These are phyloP conservation scores for Stenurella melanura DNA, from an alignment of 2,888 invertebrate species.

Conservation along the genomic window DNA sequence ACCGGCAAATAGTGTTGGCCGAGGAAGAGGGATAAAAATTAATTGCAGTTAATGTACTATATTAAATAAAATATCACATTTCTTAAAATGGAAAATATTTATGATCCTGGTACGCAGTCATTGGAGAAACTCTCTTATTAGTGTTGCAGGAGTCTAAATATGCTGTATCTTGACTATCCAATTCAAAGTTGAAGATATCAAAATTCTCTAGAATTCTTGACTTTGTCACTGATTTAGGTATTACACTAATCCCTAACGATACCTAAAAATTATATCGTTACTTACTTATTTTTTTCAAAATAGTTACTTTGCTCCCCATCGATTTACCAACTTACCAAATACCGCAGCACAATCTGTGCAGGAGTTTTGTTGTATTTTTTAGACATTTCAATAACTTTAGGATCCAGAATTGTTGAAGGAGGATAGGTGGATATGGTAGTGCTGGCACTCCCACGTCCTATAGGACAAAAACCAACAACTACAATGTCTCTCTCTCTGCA, in stretches of 20 bases:
- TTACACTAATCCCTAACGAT: conserved; percentile 74
- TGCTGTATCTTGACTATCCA: conserved; percentile 80
- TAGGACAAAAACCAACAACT: conserved; percentile 84
- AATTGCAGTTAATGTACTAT: not conserved
- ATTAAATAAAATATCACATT: not conserved
- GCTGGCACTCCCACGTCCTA: conserved; percentile 78
- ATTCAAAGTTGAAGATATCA: conserved; percentile 84
- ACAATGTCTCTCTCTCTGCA: conserved; percentile 79
- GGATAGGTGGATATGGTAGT: conserved; percentile 73
- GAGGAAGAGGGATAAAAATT: not conserved
- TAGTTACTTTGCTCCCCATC: not conserved
- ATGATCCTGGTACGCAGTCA: conserved; percentile 65
- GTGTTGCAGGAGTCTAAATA: conserved; percentile 83
- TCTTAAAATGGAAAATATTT: conserved; percentile 69
- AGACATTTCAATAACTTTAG: conserved; percentile 75
- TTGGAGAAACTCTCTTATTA: conserved; percentile 77
- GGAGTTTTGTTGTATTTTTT: conserved; percentile 79
- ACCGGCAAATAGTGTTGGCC: no score
- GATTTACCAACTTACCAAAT: conserved; percentile 74
- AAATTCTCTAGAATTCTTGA: conserved; percentile 82
- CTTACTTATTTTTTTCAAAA: not conserved
- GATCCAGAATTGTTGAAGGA: conserved; percentile 76
- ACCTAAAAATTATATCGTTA: conserved; percentile 57
- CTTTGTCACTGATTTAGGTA: conserved; percentile 89
- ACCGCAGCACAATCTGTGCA: conserved; percentile 79